Percentiles rank a stretch among this genome's conserved stretches.
phyloP scores from a whole-genome alignment of 2,888 invertebrate genomes.

The Cephus pulcher region DNA sequence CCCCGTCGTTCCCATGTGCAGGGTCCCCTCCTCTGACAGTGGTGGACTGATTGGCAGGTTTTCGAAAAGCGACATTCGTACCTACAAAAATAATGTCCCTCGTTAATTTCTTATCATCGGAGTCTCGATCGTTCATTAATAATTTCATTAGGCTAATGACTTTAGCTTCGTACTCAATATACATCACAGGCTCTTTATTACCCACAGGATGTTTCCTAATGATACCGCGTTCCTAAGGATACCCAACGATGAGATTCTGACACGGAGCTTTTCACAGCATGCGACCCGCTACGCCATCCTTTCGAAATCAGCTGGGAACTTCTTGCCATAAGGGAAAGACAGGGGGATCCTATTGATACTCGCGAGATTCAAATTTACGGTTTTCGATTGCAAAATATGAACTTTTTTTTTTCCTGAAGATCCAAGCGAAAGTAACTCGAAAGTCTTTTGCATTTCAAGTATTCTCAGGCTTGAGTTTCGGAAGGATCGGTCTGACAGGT shows the following conservation, averaged over 20 bases:
- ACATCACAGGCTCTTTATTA: not conserved
- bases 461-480: not conserved
- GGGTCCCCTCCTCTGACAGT: conserved; percentile 87
- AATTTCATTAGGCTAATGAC: not conserved
- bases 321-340: not conserved
- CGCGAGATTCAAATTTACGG: not conserved
- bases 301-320: not conserved
- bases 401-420: not conserved
- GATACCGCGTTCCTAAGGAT: not conserved
- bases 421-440: not conserved
- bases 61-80: conserved; percentile 86
- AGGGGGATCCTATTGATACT: not conserved
- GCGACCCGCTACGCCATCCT: not conserved
- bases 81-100: conserved; percentile 67
- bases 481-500: not conserved
- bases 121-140: too few species aligned
- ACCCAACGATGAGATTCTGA: not conserved
- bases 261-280: not conserved
- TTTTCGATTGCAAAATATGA: not conserved
- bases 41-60: conserved; percentile 92
- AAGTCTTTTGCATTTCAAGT: not conserved
- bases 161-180: not conserved
- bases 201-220: not conserved
- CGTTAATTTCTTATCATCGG: not conserved
- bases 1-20: conserved; percentile 89